Evolutionary conservation across 2,888 invertebrate species (phyloP).

Genomic region (Neoscelio sp.): DNA sequence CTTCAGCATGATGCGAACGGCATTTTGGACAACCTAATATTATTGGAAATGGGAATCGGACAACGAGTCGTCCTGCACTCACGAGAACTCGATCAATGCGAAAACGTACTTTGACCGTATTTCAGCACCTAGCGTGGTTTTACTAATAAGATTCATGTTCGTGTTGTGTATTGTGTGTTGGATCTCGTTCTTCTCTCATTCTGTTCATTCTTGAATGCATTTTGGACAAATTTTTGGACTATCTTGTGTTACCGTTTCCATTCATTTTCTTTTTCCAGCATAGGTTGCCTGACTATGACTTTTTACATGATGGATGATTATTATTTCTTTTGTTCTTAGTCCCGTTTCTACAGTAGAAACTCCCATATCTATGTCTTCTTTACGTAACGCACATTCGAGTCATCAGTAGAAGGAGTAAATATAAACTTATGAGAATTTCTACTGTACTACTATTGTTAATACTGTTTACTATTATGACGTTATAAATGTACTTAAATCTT

Average conservation of each 20-base stretch:
- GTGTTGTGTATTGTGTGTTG: slow-evolving; percentile 67
- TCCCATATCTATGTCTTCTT: no score
- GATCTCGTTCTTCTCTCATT: slow-evolving; percentile 68
- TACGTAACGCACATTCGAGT: no score
- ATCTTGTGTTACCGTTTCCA: slow-evolving; percentile 61
- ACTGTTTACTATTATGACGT: not conserved
- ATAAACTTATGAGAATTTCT: no score
- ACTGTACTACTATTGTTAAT: slow-evolving; percentile 4
- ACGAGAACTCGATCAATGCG: slow-evolving; percentile 52
- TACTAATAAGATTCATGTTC: slow-evolving; percentile 57
- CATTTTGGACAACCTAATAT: slow-evolving; percentile 65
- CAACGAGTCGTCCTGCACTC: slow-evolving; percentile 61
- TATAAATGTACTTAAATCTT: slow-evolving; percentile 15
- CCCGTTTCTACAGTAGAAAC: not conserved
- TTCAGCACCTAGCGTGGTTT: slow-evolving; percentile 64
- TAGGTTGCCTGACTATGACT: slow-evolving; percentile 74
- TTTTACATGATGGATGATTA: slow-evolving; percentile 60
- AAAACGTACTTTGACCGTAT: slow-evolving; percentile 54
- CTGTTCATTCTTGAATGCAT: slow-evolving; percentile 68
- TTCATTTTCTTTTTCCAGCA: slow-evolving; percentile 71
- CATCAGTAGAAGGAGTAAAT: no score
- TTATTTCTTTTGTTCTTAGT: slow-evolving; percentile 42
- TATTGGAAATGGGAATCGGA: slow-evolving; percentile 63
- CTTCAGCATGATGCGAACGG: slow-evolving; percentile 66
- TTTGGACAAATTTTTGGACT: slow-evolving; percentile 59